These are phyloP conservation scores for Tenthredo scrophulariae DNA, from an alignment of 2,888 invertebrate species.

Conservation along the genomic window DNA sequence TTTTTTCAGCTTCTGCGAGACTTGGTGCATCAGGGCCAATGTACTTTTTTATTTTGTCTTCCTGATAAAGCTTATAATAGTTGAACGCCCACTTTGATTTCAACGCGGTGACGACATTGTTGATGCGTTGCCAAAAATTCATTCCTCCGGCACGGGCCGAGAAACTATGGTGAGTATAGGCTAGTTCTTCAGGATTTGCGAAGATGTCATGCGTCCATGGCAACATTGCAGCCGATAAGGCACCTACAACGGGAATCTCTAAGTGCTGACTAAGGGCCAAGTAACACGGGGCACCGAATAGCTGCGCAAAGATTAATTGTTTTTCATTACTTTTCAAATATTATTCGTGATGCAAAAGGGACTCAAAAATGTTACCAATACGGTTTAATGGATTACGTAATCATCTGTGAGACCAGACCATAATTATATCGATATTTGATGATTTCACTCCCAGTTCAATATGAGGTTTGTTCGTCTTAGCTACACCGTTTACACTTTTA, in stretches of 20 bases:
- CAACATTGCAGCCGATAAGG: conserved; percentile 56
- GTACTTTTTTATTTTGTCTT: conserved; percentile 62
- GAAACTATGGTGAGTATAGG: conserved; percentile 59
- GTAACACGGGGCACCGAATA: conserved; percentile 66
- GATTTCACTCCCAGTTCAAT: no score
- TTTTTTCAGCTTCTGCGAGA: conserved; percentile 76
- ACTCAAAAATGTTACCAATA: neutral
- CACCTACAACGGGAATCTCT: conserved; percentile 68
- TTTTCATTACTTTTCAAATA: conserved; percentile 73
- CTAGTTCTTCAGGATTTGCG: conserved; percentile 62
- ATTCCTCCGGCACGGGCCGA: conserved; percentile 28
- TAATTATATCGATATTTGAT: no score
- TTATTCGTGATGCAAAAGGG: neutral
- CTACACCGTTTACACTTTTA: no score
- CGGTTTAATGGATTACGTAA: no score
- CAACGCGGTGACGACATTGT: conserved; percentile 57
- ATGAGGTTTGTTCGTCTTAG: no score
- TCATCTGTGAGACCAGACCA: no score
- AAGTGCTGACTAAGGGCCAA: conserved; percentile 57
- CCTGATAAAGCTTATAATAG: conserved; percentile 58
- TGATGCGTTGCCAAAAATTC: conserved; percentile 64
- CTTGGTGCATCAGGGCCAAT: conserved; percentile 70
- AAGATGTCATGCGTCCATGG: conserved; percentile 60
- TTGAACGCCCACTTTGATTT: conserved; percentile 44
- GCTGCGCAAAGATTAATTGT: conserved; percentile 74